Evolutionary conservation across 1,140 invertebrate species (phyloP), one percentile per base, ranked within the genome.

Genomic region (Drosophila oshimai): DNA sequence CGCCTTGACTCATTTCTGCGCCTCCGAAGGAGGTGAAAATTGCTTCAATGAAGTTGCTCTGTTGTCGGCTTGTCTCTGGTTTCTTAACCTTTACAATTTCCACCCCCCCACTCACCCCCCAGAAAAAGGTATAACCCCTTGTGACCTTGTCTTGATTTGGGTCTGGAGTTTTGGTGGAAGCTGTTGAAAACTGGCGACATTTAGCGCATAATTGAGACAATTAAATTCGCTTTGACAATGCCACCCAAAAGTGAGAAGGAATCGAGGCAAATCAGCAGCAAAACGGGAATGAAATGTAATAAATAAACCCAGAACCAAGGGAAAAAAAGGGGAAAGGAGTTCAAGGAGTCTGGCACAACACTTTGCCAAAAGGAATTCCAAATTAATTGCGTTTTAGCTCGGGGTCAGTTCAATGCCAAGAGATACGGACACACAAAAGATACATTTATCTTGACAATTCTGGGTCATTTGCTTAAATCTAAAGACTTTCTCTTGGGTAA

Each of bases 141-240:
- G 39, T 73, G 78, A 77, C 73, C 78, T 73, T 77, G 74, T 39
- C 53, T 49, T 83, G 79, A 78, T 77, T 84, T 83, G 79, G 78
- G 78, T 86, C 53, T 31, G 20, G 46, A 26, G 46, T 29, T 42
- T 37, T n/a, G 17, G 46, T 41, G 33, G 61, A 31, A 65, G 33
- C 60, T 44, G 33, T 15, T 67, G 34, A 46, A 57, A 68, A 61
- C 57, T 44, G 79, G 39, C 71, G 65, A 70, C 76, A 67, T 70
- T 87, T 87, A 88, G 76, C 81, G 81, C 76, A 42, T 87, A 87
- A 87, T 87, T 87, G 81, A 70, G 73, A 87, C 83, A 87, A 87
- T 87, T 87, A 87, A 87, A 87, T 88, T 77, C 73, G 72, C 83
- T 81, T 81, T 88, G 81, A 87, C 77, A 87, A 80, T 81, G 77